A percentile compares a stretch with the other conserved stretches of the same genome.
These are phyloP conservation scores for Casuarius casuarius DNA, from an alignment of 2,113 vertebrate species.

Conservation along the genomic window DNA sequence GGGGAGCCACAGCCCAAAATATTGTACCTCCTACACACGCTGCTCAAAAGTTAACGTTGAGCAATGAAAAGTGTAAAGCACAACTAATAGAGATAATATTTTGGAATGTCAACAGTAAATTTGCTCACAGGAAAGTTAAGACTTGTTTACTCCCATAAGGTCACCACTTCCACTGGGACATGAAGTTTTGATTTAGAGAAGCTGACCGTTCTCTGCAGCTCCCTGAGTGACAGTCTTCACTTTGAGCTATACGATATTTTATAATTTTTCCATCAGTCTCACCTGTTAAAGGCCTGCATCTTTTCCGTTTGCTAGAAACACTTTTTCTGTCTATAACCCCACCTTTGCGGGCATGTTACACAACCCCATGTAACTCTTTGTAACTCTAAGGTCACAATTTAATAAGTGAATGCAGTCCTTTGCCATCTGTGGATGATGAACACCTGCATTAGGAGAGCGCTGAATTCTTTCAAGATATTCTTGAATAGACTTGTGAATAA, in stretches of 20 bases:
- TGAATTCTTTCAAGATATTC: slow-evolving; percentile 44
- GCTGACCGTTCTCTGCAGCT: neutral
- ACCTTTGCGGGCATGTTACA: neutral
- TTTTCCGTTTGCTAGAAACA: neutral
- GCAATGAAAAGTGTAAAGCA: neutral
- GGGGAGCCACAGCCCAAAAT: neutral
- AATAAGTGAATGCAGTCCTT: slow-evolving; percentile 43
- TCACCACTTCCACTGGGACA: neutral
- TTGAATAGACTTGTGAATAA: slow-evolving; percentile 57
- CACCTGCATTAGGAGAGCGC: slow-evolving; percentile 53
- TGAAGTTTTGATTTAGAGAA: neutral
- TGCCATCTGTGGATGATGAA: slow-evolving; percentile 38
- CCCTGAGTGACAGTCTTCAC: neutral
- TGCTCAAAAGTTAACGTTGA: neutral
- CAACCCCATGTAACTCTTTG: neutral
- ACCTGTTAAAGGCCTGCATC: neutral
- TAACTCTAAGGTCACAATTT: slow-evolving; percentile 53
- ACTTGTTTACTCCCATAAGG: neutral
- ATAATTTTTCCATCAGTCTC: neutral
- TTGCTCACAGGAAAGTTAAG: neutral
- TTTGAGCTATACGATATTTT: neutral
- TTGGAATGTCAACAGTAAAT: neutral
- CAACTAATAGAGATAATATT: neutral
- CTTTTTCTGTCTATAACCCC: neutral
- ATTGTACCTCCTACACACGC: rapidly evolving